These are phyloP conservation scores for Xestoiulus laeticollis DNA, from an alignment of 2,888 invertebrate species.

Conservation along the genomic window DNA sequence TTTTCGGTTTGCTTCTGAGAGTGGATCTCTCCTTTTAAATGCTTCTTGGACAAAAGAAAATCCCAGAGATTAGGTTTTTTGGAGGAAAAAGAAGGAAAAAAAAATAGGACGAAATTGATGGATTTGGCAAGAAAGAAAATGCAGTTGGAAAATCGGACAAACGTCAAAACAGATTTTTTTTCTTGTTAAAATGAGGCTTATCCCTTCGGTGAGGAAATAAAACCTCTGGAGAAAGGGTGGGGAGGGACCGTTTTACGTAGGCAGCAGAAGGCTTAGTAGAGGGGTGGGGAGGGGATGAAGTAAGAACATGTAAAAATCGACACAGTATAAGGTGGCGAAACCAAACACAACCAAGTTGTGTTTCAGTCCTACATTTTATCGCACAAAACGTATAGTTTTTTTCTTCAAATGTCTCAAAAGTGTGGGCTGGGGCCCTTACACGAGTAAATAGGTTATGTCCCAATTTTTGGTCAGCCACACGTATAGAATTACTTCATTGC, in stretches of 20 bases:
- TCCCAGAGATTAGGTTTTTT: constrained; percentile 16
- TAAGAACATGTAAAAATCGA: too few species aligned
- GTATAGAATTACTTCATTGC: too few species aligned
- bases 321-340: too few species aligned
- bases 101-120: constrained; percentile 24
- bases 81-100: not conserved
- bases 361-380: too few species aligned
- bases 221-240: not conserved
- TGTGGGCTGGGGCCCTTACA: too few species aligned
- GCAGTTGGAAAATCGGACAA: constrained; percentile 3
- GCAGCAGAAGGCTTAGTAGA: not conserved
- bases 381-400: too few species aligned
- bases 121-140: not conserved
- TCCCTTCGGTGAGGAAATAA: not conserved
- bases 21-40: not conserved
- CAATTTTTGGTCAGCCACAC: not conserved
- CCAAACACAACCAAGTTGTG: too few species aligned
- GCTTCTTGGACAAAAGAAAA: not conserved
- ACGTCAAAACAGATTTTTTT: not conserved
- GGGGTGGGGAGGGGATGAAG: constrained; percentile 39
- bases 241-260: not conserved
- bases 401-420: too few species aligned
- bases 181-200: constrained; percentile 23
- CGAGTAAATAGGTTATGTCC: not conserved
- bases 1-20: not conserved